Percentiles rank a stretch among this genome's conserved stretches.
Conservation (phyloP, 2,797 vertebrate species). For the Scarus forsteni region DNA sequence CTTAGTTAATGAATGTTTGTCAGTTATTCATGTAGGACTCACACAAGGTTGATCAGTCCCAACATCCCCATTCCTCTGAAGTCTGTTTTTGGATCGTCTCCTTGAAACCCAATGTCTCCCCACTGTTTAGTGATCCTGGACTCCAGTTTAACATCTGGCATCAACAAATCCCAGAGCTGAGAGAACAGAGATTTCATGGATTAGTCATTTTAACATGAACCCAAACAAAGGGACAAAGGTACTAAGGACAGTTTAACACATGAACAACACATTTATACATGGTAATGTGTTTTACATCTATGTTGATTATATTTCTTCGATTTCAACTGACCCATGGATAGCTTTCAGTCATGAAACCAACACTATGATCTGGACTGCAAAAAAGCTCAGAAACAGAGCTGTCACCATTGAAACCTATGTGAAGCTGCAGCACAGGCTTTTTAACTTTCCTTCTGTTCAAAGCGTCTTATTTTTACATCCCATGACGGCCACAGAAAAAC, state of each 20-base stretch:
- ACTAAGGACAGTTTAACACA: neutral
- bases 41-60: slow-evolving; percentile 95
- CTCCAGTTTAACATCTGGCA: slow-evolving; percentile 91
- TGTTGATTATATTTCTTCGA: neutral
- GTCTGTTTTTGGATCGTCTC: slow-evolving; percentile 98
- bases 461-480: too few species aligned
- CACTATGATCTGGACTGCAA: too few species aligned
- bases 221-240: too few species aligned
- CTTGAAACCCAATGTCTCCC: slow-evolving; percentile 98
- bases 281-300: too few species aligned
- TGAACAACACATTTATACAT: neutral
- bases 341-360: too few species aligned
- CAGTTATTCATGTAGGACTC: slow-evolving; percentile 73
- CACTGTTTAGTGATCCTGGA: slow-evolving; percentile 96
- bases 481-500: too few species aligned
- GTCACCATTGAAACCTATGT: too few species aligned
- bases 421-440: too few species aligned
- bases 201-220: neutral
- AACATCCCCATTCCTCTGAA: slow-evolving; percentile 99
- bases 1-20: neutral
- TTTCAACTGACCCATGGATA: neutral
- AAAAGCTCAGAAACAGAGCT: too few species aligned
- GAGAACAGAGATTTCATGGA: slow-evolving; percentile 3
- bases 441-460: too few species aligned
- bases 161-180: slow-evolving; percentile 95